Evolutionary conservation across 2,113 vertebrate genomes (phyloP).

Genomic region (Pipra filicauda): DNA sequence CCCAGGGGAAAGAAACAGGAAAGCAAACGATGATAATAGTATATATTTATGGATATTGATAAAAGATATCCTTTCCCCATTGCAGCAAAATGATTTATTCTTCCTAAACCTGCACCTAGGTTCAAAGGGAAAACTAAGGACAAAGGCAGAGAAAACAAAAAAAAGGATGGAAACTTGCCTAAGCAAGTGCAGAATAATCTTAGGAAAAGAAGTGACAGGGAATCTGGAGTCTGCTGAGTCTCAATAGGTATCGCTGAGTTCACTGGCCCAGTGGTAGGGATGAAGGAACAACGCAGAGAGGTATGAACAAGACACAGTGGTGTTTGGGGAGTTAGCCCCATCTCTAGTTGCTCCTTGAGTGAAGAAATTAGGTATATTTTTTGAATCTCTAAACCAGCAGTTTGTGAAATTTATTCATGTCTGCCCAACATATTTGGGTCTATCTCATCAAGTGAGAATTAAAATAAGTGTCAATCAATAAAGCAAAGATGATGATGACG

Average conservation of each 20-base stretch:
- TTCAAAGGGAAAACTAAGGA: background rate
- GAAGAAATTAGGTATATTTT: background rate
- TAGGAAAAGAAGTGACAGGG: background rate
- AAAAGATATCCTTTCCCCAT: background rate
- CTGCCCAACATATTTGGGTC: background rate
- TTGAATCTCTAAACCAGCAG: background rate
- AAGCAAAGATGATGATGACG: background rate
- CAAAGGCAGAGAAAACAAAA: background rate
- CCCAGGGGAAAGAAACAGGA: background rate
- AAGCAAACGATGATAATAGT: background rate
- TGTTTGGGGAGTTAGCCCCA: background rate
- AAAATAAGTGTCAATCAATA: background rate
- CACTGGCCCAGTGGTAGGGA: background rate
- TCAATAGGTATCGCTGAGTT: background rate
- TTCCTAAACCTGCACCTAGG: background rate
- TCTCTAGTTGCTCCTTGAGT: background rate
- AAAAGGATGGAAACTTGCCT: background rate
- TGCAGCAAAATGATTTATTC: background rate
- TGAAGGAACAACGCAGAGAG: background rate
- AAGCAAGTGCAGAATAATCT: background rate
- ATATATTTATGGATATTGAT: background rate
- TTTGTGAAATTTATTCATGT: background rate
- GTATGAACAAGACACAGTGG: background rate
- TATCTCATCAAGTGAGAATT: background rate
- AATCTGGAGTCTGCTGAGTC: background rate